These are phyloP conservation scores for Dolichoris vasculosae DNA, from an alignment of 1,140 invertebrate species.

Conservation along the genomic window DNA sequence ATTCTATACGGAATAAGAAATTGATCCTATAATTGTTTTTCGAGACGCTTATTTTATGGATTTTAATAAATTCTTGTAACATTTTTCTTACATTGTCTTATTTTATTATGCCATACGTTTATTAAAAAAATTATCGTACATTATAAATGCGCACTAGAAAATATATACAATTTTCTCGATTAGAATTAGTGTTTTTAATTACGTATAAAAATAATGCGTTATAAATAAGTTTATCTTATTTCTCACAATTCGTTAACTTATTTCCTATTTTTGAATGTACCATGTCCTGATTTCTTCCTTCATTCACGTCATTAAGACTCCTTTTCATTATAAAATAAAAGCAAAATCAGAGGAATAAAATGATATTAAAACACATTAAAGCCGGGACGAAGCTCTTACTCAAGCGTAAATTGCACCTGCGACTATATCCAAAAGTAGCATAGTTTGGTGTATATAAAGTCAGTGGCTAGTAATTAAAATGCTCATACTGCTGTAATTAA, in stretches of 20 bases:
- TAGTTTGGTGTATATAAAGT: neutral
- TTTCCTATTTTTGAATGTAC: neutral
- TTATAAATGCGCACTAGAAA: no score
- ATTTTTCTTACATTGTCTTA: no score
- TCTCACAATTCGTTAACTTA: neutral
- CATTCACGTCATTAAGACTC: neutral
- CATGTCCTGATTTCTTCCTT: neutral
- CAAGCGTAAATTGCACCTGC: constrained; percentile 16
- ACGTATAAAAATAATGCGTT: neutral
- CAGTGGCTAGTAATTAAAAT: constrained; percentile 40
- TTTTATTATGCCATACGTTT: no score
- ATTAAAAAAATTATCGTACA: no score
- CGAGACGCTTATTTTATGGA: no score
- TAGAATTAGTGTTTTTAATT: no score
- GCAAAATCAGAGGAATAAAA: neutral
- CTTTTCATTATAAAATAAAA: neutral
- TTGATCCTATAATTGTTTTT: no score
- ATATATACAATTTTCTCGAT: no score
- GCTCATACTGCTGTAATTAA: constrained; percentile 20
- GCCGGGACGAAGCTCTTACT: neutral
- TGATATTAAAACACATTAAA: constrained; percentile 4
- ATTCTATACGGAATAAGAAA: no score
- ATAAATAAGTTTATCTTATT: neutral
- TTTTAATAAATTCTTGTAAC: no score
- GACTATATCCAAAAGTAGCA: neutral